A percentile compares a stretch with the other conserved stretches of the same genome.
Conservation (phyloP, 2,113 vertebrate species). For the Ameiurus melas region DNA sequence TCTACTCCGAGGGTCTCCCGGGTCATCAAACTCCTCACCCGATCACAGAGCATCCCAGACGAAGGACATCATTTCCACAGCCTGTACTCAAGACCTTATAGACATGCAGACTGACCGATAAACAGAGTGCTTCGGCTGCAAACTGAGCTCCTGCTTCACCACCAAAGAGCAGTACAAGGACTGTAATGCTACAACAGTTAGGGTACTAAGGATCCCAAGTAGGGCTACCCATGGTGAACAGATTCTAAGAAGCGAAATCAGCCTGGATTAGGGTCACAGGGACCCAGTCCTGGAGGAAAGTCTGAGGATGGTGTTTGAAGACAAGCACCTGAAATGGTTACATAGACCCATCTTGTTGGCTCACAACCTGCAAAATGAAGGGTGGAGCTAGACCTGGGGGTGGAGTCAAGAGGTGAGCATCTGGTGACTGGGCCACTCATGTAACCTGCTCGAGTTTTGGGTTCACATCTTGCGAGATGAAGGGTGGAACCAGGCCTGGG, state of each 20-base stretch:
- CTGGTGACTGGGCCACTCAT: background rate
- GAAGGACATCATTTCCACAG: background rate
- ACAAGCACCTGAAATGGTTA: no score
- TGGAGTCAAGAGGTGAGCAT: background rate
- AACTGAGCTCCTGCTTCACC: background rate
- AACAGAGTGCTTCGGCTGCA: background rate
- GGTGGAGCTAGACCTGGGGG: background rate
- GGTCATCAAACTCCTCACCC: background rate
- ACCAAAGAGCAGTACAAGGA: background rate
- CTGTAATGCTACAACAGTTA: background rate
- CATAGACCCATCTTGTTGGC: no score
- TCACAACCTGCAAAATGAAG: no score
- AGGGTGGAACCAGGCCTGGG: background rate
- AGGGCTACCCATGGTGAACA: background rate
- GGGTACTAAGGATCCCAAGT: background rate
- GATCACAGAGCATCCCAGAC: background rate
- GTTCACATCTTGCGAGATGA: background rate
- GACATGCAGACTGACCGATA: background rate
- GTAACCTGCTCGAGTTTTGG: background rate
- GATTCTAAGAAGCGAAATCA: background rate
- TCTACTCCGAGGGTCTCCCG: background rate
- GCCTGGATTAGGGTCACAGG: background rate
- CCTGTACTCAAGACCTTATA: background rate
- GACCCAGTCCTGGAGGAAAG: background rate
- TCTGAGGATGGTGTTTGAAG: no score